Evolutionary conservation across 2,113 vertebrate genomes (phyloP).

Genomic region (Leptosomus discolor): DNA sequence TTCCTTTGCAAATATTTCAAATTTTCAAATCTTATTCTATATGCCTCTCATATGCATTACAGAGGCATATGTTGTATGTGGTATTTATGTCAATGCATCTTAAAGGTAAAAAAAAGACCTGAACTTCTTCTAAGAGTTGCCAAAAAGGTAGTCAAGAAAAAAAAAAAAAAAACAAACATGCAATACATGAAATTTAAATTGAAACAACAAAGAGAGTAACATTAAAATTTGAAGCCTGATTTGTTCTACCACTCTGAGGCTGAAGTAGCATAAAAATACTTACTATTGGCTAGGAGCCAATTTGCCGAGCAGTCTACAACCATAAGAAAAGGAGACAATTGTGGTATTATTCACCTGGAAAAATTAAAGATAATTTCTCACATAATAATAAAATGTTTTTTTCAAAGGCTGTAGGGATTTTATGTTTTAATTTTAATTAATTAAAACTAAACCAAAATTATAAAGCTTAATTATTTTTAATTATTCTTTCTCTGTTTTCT

Average conservation of each 20-base stretch:
- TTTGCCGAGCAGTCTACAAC: neutral
- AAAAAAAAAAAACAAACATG: neutral
- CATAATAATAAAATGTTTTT: neutral
- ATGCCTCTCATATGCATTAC: neutral
- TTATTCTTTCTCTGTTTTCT: neutral
- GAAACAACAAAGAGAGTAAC: neutral
- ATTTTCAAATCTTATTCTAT: neutral
- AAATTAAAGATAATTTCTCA: conserved; percentile 22
- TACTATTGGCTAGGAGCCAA: neutral
- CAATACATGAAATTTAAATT: neutral
- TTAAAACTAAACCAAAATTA: neutral
- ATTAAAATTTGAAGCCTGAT: neutral
- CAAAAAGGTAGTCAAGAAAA: neutral
- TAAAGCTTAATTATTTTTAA: neutral
- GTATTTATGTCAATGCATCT: neutral
- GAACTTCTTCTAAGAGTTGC: neutral
- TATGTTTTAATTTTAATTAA: conserved; percentile 18
- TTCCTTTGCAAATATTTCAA: neutral
- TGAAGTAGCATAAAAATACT: neutral
- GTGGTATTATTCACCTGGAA: conserved; percentile 12
- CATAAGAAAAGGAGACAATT: neutral
- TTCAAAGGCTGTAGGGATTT: neutral
- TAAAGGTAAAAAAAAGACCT: neutral
- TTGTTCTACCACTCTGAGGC: neutral
- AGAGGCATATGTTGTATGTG: neutral